Evolutionary conservation across 2,113 vertebrate species (phyloP), one percentile per base, ranked within the genome.

Genomic region (Ictalurus punctatus): DNA sequence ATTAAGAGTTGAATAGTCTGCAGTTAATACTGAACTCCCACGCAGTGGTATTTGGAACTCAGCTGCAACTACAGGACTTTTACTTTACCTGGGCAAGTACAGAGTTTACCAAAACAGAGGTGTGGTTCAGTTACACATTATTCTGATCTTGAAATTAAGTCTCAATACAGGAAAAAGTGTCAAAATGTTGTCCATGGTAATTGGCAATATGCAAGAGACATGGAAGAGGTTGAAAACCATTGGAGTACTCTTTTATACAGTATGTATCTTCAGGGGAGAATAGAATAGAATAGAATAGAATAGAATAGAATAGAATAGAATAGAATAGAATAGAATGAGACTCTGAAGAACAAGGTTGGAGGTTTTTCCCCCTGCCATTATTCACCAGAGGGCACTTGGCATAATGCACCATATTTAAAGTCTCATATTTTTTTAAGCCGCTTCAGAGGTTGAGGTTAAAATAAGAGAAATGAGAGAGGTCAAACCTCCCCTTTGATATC

Each of bases 401-500:
- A 79, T 59, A 78, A 69, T 69, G 63, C 65, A 58, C 48, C 21
- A 71, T 37, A 37, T 56, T 76, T 84, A 80, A 78, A 90, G 63
- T 61, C 84, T 34, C 19, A 56, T 27, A 67, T 89, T 85, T 87
- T 87, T 56, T 89, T 59, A 58, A 81, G 67, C 61, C 74, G 25
- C 71, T 58, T 80, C 27, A 86, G 84, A 90, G 81, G 89, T 89
- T 90, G 80, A 81, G 85, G 87, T 88, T 91, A 86, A 91, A 91
- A 91, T 74, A 79, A 81, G 76, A 84, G 82, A 89, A 71, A 89
- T 88, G 59, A 89, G 89, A 89, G 89, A 91, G 89, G 91, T 91
- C 91, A 91, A 91, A 91, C 84, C 83, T 84, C 19, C n/a, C 59
- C 89, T 91, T 91, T 91, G 89, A 91, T 91, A 88, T 84, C 83